Percentiles rank a stretch among this genome's conserved stretches.
phyloP scores from a whole-genome alignment of 2,113 vertebrate genomes.

The Pedionomus torquatus region DNA sequence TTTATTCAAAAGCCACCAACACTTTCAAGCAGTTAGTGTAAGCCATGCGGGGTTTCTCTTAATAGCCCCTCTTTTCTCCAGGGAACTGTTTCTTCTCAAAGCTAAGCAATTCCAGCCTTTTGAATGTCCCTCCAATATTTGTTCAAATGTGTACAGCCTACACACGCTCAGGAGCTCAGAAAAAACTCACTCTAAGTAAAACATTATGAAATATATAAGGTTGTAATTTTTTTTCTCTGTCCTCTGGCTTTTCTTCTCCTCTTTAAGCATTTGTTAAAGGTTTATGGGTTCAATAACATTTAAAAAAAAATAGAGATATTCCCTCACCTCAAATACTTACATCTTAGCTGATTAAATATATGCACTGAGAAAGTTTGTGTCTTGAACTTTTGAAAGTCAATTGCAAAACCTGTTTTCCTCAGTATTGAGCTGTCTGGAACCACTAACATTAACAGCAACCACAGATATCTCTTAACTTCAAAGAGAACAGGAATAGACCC shows the following conservation, averaged over 20 bases:
- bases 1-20: background rate
- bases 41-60: background rate
- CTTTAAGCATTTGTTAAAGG: background rate
- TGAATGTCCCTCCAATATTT: background rate
- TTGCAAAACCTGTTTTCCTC: background rate
- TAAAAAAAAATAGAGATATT: background rate
- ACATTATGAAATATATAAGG: accelerated
- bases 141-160: background rate
- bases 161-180: background rate
- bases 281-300: background rate
- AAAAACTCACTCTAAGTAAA: background rate
- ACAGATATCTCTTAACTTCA: background rate
- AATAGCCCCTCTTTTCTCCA: background rate
- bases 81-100: background rate
- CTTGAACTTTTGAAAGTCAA: background rate
- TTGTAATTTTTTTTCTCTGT: background rate
- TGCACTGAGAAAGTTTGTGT: background rate
- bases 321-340: background rate
- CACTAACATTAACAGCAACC: background rate
- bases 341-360: background rate
- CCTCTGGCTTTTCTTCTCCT: background rate
- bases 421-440: background rate
- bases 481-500: background rate
- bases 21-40: background rate
- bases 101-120: background rate